Percentiles rank a stretch among this genome's conserved stretches.
Conservation (phyloP, 2,797 vertebrate genomes). For the Halcyon smyrnensis region DNA sequence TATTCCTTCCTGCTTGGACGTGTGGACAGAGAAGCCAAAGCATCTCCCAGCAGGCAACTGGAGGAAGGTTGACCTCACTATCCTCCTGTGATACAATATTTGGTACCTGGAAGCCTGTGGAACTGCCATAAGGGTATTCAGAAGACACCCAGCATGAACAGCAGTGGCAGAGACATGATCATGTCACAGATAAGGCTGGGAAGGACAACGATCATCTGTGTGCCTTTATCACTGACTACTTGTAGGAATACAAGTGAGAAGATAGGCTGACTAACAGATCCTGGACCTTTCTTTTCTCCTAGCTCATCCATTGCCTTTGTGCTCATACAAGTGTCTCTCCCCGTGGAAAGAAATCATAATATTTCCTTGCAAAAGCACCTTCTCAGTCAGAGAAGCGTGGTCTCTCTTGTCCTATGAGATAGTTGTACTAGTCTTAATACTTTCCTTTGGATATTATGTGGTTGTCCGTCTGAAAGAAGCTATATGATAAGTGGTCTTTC, state of each 20-base stretch:
- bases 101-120: background rate
- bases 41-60: background rate
- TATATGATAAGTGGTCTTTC: background rate
- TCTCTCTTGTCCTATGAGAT: background rate
- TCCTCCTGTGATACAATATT: background rate
- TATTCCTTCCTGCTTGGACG: background rate
- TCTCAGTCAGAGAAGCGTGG: background rate
- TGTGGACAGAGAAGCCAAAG: background rate
- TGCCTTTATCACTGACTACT: background rate
- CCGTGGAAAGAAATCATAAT: background rate
- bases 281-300: background rate
- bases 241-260: background rate
- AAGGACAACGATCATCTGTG: background rate
- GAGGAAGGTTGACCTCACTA: background rate
- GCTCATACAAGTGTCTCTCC: background rate
- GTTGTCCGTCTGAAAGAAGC: background rate
- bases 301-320: background rate
- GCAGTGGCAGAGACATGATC: background rate
- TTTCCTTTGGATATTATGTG: background rate
- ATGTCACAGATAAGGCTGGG: background rate
- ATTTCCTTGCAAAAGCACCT: background rate
- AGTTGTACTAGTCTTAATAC: background rate
- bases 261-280: background rate
- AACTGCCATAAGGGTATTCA: background rate
- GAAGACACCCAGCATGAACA: background rate